phyloP scores from a whole-genome alignment of 2,888 invertebrate genomes.

The Melanostoma mellinum region DNA sequence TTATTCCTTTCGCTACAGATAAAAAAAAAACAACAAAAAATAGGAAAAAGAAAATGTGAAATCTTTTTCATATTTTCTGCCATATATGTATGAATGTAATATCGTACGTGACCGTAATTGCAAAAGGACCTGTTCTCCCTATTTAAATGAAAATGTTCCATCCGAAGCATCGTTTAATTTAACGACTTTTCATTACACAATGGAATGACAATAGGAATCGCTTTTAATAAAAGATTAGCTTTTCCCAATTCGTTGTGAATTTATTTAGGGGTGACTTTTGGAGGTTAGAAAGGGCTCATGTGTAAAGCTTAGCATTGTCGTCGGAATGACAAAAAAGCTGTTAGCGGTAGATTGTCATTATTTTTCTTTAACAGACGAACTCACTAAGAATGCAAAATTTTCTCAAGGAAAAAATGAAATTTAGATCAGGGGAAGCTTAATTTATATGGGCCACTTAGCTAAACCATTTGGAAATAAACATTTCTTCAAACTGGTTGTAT shows the following conservation, averaged over 20 bases:
- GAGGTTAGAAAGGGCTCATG: constrained; percentile 50
- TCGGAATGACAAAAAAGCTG: too few relatives aligned
- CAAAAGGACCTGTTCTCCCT: constrained; percentile 44
- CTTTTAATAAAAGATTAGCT: constrained; percentile 72
- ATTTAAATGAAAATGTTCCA: constrained; percentile 53
- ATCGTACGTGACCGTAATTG: constrained; percentile 71
- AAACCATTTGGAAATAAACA: too few relatives aligned
- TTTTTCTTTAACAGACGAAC: too few relatives aligned
- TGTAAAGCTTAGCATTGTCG: neutral
- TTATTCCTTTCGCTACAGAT: constrained; percentile 62
- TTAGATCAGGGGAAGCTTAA: too few relatives aligned
- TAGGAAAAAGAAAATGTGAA: constrained; percentile 28
- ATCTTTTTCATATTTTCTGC: constrained; percentile 51
- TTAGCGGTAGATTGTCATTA: too few relatives aligned
- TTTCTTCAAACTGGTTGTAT: too few relatives aligned
- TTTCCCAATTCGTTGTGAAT: constrained; percentile 60
- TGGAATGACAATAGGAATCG: constrained; percentile 65
- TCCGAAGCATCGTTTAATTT: constrained; percentile 63
- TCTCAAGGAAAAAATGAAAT: too few relatives aligned
- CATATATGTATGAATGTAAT: constrained; percentile 47
- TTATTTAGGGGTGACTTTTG: constrained; percentile 45
- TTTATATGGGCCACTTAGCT: too few relatives aligned
- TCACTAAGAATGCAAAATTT: too few relatives aligned
- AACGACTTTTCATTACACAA: constrained; percentile 71
- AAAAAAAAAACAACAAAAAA: constrained; percentile 19